Base-by-base conservation (phyloP, 1,140 invertebrate genomes). In the Popillia japonica region DNA sequence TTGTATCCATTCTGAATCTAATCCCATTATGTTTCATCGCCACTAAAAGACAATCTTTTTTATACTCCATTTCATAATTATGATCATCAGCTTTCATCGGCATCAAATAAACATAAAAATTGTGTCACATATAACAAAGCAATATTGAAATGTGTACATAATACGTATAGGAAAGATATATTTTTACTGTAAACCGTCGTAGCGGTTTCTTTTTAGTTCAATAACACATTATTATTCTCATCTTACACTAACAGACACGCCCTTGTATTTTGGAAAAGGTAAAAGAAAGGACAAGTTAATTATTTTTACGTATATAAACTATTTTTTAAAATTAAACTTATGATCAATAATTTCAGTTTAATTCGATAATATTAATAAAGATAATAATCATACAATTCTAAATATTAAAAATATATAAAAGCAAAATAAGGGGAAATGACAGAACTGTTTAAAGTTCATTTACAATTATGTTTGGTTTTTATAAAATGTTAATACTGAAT, bases 371-470 rank as follows among this genome's bases (percentile, higher is more conserved):
- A 34, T 34, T 34, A 34, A 34, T 34, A 34, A 34, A 34, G 8
- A 68, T 27, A 55, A 17, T 55, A 55, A 55, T 55, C 48, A 55
- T 55, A 55, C 34, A 34, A 72, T 72, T 72, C 22, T 72, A 17
- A 74, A 74, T 41, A 41, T 41, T 20, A 74, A 74, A 41, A 41
- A 42, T 41, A 74, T 40, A 74, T 17, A 41, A 74, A 74, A 17
- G 14, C 59, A 77, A 79, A 77, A 79, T 55, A 76, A 64, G 78
- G 81, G 81, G 79, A 77, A 78, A 78, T 72, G n/a, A 40, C 17
- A 9, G 34, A 77, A 76, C 82, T 81, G 80, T 80, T 82, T 79
- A 81, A 81, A 81, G 76, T 80, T 81, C 80, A 77, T 82, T 80
- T 80, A 34, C 27, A 34, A 34, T 77, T 72, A n/a, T 41, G 14